A percentile compares a stretch with the other conserved stretches of the same genome.
phyloP scores from a whole-genome alignment of 2,113 vertebrate species.

The Cnemophilus loriae region DNA sequence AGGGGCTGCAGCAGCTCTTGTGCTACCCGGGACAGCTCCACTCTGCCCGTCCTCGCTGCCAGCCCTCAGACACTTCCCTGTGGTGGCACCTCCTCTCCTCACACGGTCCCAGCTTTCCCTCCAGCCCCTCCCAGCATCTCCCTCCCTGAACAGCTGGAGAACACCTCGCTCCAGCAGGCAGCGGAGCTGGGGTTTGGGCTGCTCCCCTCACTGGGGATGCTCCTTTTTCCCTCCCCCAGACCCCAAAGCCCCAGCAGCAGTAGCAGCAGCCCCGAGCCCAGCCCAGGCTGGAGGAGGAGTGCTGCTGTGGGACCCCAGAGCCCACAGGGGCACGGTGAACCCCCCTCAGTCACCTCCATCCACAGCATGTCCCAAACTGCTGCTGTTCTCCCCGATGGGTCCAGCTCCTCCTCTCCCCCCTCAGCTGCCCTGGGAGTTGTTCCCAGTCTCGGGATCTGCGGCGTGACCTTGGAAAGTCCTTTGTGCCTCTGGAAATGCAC shows the following conservation, averaged over 20 bases:
- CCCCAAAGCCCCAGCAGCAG: neutral
- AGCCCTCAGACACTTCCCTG: neutral
- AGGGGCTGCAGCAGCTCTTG: neutral
- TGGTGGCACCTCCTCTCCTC: neutral
- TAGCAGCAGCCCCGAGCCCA: neutral
- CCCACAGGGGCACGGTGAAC: neutral
- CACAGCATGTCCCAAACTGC: rapidly evolving
- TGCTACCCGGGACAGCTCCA: rapidly evolving
- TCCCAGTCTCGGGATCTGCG: neutral
- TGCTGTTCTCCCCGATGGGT: rapidly evolving
- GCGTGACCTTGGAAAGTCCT: neutral
- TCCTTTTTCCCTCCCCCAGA: neutral
- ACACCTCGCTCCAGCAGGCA: neutral
- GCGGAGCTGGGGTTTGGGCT: neutral
- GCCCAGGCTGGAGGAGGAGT: neutral
- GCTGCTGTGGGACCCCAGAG: neutral
- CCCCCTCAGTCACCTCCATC: neutral
- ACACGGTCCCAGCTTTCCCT: neutral
- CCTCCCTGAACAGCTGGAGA: neutral
- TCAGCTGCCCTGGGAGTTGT: neutral
- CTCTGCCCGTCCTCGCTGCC: neutral
- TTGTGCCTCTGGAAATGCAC: neutral
- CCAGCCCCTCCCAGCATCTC: neutral
- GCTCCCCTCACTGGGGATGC: rapidly evolving
- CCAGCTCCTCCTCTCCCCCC: neutral